Evolutionary conservation across 1,140 invertebrate species (phyloP).

Genomic region (Scaptomyza graminum): DNA sequence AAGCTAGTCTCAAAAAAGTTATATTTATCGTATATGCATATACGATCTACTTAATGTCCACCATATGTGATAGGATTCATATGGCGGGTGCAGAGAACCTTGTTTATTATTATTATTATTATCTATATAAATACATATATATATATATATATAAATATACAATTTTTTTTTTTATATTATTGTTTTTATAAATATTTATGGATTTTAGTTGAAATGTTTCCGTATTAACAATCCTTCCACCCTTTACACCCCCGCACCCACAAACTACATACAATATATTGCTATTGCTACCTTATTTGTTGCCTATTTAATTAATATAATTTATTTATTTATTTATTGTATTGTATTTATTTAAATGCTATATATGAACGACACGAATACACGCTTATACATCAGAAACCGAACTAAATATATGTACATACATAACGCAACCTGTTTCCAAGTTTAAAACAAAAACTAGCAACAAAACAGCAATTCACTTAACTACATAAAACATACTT

Average conservation of each 20-base stretch:
- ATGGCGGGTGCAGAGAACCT: slow-evolving; percentile 11
- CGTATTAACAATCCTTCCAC: neutral
- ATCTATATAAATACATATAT: slow-evolving; percentile 25
- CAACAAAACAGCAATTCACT: slow-evolving; percentile 28
- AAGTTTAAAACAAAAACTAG: slow-evolving; percentile 15
- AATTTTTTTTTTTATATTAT: slow-evolving; percentile 12
- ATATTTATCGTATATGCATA: slow-evolving; percentile 18
- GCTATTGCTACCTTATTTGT: slow-evolving; percentile 51
- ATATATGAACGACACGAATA: slow-evolving; percentile 25
- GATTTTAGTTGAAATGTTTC: slow-evolving; percentile 42
- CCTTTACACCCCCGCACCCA: slow-evolving; percentile 3
- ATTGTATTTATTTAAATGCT: slow-evolving; percentile 62
- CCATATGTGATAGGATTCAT: slow-evolving; percentile 19
- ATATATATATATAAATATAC: slow-evolving; percentile 3
- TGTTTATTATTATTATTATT: slow-evolving; percentile 21
- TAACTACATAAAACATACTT: slow-evolving; percentile 25
- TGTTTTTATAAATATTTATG: slow-evolving; percentile 19
- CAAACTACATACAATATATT: slow-evolving; percentile 12
- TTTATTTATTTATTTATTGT: slow-evolving; percentile 78
- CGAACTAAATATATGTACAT: slow-evolving; percentile 61
- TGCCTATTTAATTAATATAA: slow-evolving; percentile 72
- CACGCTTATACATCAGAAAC: slow-evolving; percentile 31
- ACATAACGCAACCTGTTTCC: slow-evolving; percentile 55
- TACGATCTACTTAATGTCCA: slow-evolving; percentile 52
- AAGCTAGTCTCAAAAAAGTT: slow-evolving; percentile 76